Conservation (phyloP, 2,888 invertebrate species). For the Tiliacea aurago region DNA sequence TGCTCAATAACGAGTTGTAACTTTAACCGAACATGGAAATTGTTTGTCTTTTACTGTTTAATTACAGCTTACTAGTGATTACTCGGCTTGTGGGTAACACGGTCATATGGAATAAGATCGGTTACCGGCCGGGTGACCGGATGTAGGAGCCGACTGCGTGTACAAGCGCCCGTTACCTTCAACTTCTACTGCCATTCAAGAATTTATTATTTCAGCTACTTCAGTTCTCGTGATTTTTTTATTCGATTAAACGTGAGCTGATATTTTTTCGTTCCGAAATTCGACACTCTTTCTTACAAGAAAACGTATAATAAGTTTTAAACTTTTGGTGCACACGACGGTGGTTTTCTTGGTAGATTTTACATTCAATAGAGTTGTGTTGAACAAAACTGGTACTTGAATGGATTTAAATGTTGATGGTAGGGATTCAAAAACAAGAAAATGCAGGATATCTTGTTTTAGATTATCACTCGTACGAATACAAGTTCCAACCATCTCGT, state of each 20-base stretch:
- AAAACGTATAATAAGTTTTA: not conserved
- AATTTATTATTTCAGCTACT: not conserved
- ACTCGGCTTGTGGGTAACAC: not conserved
- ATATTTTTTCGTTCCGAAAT: not conserved
- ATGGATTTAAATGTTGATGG: conserved; percentile 28
- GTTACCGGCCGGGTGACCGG: not conserved
- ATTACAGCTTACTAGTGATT: not conserved
- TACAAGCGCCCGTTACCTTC: conserved; percentile 39
- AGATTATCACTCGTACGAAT: conserved; percentile 11
- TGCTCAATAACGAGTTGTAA: not conserved
- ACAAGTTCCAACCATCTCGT: conserved; percentile 31
- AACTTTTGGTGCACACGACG: not conserved
- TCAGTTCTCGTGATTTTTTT: not conserved
- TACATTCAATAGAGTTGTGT: not conserved
- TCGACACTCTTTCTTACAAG: not conserved
- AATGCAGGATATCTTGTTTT: not conserved
- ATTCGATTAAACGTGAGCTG: not conserved
- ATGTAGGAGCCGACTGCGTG: not conserved
- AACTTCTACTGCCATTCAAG: conserved; percentile 16
- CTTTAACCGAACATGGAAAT: not conserved
- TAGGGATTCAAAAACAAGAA: conserved; percentile 3
- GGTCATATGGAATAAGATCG: not conserved
- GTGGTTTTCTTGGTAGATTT: not conserved
- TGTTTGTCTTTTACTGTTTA: not conserved
- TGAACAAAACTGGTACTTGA: not conserved